phyloP scores from a whole-genome alignment of 2,797 vertebrate species.

The Paguma larvata region DNA sequence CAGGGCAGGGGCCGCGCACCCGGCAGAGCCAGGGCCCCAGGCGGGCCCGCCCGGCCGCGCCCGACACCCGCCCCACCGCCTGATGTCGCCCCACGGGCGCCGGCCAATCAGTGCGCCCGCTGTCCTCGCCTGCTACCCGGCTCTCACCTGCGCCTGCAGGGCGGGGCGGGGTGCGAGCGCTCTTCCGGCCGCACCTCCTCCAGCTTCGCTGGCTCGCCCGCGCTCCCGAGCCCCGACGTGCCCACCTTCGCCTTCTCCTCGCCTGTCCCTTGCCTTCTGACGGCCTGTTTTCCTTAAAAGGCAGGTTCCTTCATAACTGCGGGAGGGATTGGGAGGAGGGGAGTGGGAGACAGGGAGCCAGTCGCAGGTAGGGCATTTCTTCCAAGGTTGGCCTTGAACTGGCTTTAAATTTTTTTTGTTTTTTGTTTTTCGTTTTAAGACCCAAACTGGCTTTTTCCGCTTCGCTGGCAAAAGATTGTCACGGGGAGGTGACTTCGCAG shows the following conservation, averaged over 20 bases:
- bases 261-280: background rate
- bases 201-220: background rate
- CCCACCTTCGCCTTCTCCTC: background rate
- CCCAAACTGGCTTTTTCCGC: background rate
- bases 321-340: rapidly evolving
- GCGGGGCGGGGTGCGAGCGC: slow-evolving; percentile 7
- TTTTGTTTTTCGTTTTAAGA: background rate
- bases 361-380: background rate
- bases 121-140: slow-evolving; percentile 67
- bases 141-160: background rate
- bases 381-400: background rate
- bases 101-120: slow-evolving; percentile 70
- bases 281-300: background rate
- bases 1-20: slow-evolving; percentile 10
- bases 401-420: background rate
- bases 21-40: background rate
- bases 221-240: background rate
- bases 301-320: background rate
- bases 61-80: slow-evolving; percentile 75
- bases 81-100: slow-evolving; percentile 83
- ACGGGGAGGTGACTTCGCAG: background rate
- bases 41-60: slow-evolving; percentile 44
- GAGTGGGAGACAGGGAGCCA: background rate
- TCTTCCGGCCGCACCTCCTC: slow-evolving; percentile 21
- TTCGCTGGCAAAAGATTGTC: background rate